Conservation (phyloP, 2,888 invertebrate species). For the Nesidiocoris tenuis region DNA sequence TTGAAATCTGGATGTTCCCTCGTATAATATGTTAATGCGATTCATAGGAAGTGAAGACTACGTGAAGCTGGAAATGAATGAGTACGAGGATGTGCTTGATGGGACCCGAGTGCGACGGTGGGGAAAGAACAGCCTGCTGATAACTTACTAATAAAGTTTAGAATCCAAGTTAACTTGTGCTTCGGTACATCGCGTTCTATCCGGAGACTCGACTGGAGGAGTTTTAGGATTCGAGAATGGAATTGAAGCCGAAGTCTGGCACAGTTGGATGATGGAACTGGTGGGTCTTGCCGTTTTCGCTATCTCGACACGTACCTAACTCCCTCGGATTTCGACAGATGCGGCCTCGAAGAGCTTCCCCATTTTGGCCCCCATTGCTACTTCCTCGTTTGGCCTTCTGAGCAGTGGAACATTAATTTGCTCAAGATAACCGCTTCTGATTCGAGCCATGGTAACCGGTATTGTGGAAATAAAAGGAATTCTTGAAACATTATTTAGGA, state of each 20-base stretch:
- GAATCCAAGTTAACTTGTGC: conserved; percentile 3
- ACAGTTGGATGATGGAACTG: neutral
- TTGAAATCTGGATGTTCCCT: neutral
- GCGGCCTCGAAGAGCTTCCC: neutral
- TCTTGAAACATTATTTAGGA: no score
- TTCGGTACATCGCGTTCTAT: neutral
- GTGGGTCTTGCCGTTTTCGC: neutral
- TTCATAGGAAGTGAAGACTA: neutral
- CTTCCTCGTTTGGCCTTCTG: neutral
- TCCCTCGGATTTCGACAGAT: neutral
- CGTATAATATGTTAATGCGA: neutral
- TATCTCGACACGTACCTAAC: neutral
- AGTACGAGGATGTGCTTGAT: neutral
- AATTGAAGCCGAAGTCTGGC: neutral
- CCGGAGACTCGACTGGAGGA: neutral
- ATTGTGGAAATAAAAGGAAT: no score
- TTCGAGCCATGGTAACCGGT: no score
- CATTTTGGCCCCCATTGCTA: neutral
- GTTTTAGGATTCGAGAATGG: neutral
- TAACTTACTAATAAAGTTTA: conserved; percentile 30
- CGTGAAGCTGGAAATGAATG: no score
- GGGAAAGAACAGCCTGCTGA: conserved; percentile 1
- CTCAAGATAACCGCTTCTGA: neutral
- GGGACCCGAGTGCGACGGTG: neutral
- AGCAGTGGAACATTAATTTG: neutral